A percentile compares a stretch with the other conserved stretches of the same genome.
These are phyloP conservation scores for Hoplostethus atlanticus DNA, from an alignment of 2,797 vertebrate genomes.

Conservation along the genomic window DNA sequence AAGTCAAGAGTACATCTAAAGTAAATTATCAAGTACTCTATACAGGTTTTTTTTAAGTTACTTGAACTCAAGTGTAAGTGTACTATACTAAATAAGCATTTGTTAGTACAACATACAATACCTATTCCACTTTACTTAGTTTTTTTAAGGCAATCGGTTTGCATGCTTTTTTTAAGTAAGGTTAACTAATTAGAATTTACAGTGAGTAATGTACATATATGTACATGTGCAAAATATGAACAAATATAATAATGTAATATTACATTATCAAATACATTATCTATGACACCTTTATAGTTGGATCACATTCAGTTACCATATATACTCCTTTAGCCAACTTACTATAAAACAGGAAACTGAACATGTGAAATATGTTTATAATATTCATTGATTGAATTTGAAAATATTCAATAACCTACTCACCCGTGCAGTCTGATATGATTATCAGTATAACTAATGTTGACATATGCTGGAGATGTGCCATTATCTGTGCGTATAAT, in stretches of 20 bases:
- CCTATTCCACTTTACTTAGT: too few species aligned
- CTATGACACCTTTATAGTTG: background rate
- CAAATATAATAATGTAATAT: background rate
- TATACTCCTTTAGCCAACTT: background rate
- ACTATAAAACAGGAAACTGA: background rate
- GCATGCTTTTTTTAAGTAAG: too few species aligned
- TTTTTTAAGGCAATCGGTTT: too few species aligned
- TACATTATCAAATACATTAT: background rate
- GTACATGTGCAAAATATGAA: background rate
- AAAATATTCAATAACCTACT: slow-evolving; percentile 29
- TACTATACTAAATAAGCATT: too few species aligned
- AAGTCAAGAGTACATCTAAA: too few species aligned
- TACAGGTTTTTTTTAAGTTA: too few species aligned
- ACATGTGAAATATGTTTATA: background rate
- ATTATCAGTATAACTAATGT: slow-evolving; percentile 30
- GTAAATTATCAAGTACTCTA: too few species aligned
- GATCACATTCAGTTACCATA: background rate
- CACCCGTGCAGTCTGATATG: slow-evolving; percentile 51
- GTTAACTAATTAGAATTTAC: too few species aligned
- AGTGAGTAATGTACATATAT: too few species aligned
- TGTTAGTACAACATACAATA: too few species aligned
- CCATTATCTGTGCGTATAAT: slow-evolving; percentile 48
- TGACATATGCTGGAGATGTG: slow-evolving; percentile 10
- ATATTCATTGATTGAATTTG: background rate
- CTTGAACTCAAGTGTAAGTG: too few species aligned